Evolutionary conservation across 2,113 vertebrate genomes (phyloP).

Genomic region (Platysternon megacephalum): DNA sequence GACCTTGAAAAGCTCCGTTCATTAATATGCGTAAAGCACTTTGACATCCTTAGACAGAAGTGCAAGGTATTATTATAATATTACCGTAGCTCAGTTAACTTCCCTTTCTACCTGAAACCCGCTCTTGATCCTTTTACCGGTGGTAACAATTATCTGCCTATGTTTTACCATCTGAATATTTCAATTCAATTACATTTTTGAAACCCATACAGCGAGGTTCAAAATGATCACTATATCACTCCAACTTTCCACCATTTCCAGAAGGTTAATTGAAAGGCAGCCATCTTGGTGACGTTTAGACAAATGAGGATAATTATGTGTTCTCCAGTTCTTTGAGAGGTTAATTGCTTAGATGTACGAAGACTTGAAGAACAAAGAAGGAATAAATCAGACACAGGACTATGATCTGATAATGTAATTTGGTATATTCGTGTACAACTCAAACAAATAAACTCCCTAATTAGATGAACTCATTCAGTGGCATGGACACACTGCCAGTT

Average conservation of each 20-base stretch:
- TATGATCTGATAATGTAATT: conserved; percentile 82
- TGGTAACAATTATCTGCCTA: conserved; percentile 72
- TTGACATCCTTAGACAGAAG: conserved; percentile 55
- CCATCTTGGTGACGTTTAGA: conserved; percentile 86
- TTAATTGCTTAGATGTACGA: conserved; percentile 86
- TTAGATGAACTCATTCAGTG: conserved; percentile 51
- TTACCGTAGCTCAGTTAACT: conserved; percentile 70
- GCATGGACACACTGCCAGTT: neutral
- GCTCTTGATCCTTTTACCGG: conserved; percentile 79
- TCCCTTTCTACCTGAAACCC: conserved; percentile 53
- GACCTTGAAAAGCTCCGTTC: neutral
- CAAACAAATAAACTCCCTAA: conserved; percentile 82
- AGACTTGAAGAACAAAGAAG: conserved; percentile 84
- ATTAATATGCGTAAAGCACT: conserved; percentile 42
- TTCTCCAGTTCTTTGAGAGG: conserved; percentile 85
- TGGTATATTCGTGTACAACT: conserved; percentile 77
- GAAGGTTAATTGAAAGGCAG: conserved; percentile 88
- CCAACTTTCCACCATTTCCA: conserved; percentile 82
- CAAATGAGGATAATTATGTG: conserved; percentile 88
- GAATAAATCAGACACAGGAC: conserved; percentile 82
- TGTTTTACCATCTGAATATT: conserved; percentile 81
- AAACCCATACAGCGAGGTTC: conserved; percentile 75
- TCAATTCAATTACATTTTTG: conserved; percentile 82
- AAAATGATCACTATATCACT: conserved; percentile 85
- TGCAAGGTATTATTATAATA: conserved; percentile 61